Base-by-base conservation (phyloP, 2,888 invertebrate species). In the Mimas tiliae region DNA sequence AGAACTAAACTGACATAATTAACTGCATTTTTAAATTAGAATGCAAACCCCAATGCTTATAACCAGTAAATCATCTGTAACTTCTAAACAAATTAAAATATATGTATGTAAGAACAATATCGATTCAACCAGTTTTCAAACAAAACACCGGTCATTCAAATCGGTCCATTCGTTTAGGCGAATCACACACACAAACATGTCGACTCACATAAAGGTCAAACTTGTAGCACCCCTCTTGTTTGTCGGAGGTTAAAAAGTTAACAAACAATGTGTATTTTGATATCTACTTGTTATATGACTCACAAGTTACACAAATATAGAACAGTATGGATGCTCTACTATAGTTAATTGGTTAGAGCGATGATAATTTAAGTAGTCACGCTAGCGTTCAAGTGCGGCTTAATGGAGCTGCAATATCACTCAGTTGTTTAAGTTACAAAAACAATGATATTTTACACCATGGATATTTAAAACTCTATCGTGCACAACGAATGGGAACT, bases 361-460 rank as follows among this genome's bases (percentile, higher is more conserved):
- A 50, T 68, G 71, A 69, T 65, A 71, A 71, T 74, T 67, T 64
- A 67, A 69, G 66, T 8, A 38, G 55, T 55, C 16, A 55, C 34
- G 55, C n/a, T 38, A 55, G 16, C 34, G 38, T 55, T 55, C n/a
- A 38, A 38, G 34, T 55, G 34, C 16, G 34, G 9, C n/a, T 16
- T 34, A 53, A 16, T 34, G 55, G 34, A 55, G n/a, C 7, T 27
- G 27, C 34, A 38, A 34, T 55, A 16, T 9, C 34, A 12, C 55
- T 38, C 4, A 16, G 55, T 3, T 19, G 19, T 55, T 38, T 55
- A n/a, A 55, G 14, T 34, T 16, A 55, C 34, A 55, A 34, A 53
- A 38, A 38, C 16, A 38, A 16, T 38, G 38, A 33, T 53, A n/a
- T 9, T 45, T 45, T 45, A 45, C 7, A 11, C 14, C 14, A 45